A percentile compares a stretch with the other conserved stretches of the same genome.
Evolutionary conservation across 2,888 invertebrate species (phyloP).

Genomic region (Mimumesa dahlbomi): DNA sequence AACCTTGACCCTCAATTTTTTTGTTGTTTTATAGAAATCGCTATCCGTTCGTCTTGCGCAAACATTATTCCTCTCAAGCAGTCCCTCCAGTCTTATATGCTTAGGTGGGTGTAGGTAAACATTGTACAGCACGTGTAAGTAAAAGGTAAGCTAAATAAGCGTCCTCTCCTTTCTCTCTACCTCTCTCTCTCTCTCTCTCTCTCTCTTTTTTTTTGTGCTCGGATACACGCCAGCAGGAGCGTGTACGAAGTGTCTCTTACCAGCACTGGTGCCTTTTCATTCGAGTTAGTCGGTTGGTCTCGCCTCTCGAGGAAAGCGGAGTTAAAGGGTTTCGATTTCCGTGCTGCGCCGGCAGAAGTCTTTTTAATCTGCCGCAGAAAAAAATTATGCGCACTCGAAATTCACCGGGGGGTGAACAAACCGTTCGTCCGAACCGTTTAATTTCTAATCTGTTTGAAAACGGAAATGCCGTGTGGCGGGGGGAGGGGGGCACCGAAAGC

Average conservation of each 20-base stretch:
- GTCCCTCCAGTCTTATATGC: constrained; percentile 69
- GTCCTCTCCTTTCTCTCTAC: constrained; percentile 45
- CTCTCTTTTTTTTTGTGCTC: constrained; percentile 39
- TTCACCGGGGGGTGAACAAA: constrained; percentile 1
- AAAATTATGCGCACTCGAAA: constrained; percentile 35
- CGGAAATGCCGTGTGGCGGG: too few relatives aligned
- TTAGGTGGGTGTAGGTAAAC: constrained; percentile 74
- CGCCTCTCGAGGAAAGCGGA: constrained; percentile 54
- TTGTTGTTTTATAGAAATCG: constrained; percentile 57
- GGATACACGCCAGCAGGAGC: constrained; percentile 60
- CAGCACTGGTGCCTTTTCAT: constrained; percentile 59
- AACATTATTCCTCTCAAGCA: constrained; percentile 70
- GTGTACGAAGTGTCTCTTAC: constrained; percentile 61
- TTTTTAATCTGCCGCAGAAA: constrained; percentile 27
- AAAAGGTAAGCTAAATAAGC: constrained; percentile 74
- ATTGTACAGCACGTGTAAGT: constrained; percentile 73
- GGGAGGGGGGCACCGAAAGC: too few relatives aligned
- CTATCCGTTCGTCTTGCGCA: constrained; percentile 62
- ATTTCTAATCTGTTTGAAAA: too few relatives aligned
- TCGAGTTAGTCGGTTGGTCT: constrained; percentile 61
- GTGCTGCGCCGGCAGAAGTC: constrained; percentile 33
- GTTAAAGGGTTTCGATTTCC: constrained; percentile 57
- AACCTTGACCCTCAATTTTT: constrained; percentile 51
- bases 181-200: constrained; percentile 12
- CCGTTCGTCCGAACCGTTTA: too few relatives aligned